Evolutionary conservation across 2,113 vertebrate genomes (phyloP).

Genomic region (Progne subis): DNA sequence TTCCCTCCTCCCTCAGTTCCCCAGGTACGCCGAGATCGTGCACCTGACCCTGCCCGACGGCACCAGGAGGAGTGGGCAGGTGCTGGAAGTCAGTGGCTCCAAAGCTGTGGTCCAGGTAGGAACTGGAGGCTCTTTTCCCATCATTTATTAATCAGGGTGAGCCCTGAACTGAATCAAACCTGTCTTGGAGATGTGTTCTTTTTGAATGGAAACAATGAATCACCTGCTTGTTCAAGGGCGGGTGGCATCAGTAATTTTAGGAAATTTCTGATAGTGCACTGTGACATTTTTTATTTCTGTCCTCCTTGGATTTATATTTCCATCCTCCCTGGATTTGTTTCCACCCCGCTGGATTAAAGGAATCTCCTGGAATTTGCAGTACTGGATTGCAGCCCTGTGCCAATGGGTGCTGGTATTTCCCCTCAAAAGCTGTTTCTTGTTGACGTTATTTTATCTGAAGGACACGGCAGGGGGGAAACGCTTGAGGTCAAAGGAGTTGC

Average conservation of each 20-base stretch:
- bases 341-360: neutral
- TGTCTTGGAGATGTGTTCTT: rapidly evolving
- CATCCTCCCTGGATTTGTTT: neutral
- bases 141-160: neutral
- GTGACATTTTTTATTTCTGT: neutral
- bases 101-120: constrained; percentile 91
- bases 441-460: neutral
- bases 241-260: neutral
- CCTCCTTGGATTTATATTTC: neutral
- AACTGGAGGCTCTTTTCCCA: neutral
- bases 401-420: neutral
- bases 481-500: neutral
- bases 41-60: constrained; percentile 91
- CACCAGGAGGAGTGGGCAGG: constrained; percentile 88
- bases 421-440: neutral
- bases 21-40: constrained; percentile 90
- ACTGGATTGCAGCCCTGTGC: rapidly evolving
- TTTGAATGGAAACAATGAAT: neutral
- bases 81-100: constrained; percentile 89
- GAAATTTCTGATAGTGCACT: neutral
- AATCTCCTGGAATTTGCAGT: neutral
- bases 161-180: neutral
- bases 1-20: constrained; percentile 74
- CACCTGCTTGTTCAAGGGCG: neutral
- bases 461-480: neutral